These are phyloP conservation scores for Choloepus didactylus DNA, from an alignment of 2,797 vertebrate genomes.

Conservation along the genomic window DNA sequence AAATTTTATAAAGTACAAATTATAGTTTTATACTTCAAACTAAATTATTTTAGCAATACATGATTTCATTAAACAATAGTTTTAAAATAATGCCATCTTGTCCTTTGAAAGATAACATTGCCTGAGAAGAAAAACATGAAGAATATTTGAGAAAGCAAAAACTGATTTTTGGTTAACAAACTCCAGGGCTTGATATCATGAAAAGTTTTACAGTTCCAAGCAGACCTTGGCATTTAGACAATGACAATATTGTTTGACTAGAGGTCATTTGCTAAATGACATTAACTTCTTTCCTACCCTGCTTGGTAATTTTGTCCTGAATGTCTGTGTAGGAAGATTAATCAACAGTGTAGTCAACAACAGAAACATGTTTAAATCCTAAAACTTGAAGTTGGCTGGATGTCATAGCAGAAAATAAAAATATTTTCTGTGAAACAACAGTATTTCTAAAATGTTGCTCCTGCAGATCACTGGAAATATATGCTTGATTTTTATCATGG, in stretches of 20 bases:
- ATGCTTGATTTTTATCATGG: background rate
- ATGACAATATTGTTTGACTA: slow-evolving; percentile 79
- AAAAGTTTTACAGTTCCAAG: slow-evolving; percentile 63
- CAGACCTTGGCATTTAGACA: slow-evolving; percentile 78
- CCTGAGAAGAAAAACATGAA: slow-evolving; percentile 21
- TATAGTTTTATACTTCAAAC: background rate
- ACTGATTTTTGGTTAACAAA: slow-evolving; percentile 63
- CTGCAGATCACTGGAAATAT: background rate
- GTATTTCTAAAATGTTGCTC: slow-evolving; percentile 3
- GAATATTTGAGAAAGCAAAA: slow-evolving; percentile 61
- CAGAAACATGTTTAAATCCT: slow-evolving; percentile 60
- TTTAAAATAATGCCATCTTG: background rate
- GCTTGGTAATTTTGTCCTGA: slow-evolving; percentile 71
- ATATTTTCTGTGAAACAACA: slow-evolving; percentile 52
- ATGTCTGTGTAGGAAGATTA: slow-evolving; percentile 82
- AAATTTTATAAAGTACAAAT: too few species aligned
- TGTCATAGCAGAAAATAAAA: slow-evolving; percentile 57
- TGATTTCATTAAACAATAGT: slow-evolving; percentile 53
- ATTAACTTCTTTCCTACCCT: slow-evolving; percentile 79
- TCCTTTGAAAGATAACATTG: slow-evolving; percentile 40
- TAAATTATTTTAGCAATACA: background rate
- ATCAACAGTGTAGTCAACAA: slow-evolving; percentile 79
- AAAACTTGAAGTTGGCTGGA: slow-evolving; percentile 48
- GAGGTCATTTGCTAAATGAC: slow-evolving; percentile 72
- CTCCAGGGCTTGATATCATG: slow-evolving; percentile 7